Evolutionary conservation across 2,888 invertebrate genomes (phyloP).

Genomic region (Ectemnius cavifrons): DNA sequence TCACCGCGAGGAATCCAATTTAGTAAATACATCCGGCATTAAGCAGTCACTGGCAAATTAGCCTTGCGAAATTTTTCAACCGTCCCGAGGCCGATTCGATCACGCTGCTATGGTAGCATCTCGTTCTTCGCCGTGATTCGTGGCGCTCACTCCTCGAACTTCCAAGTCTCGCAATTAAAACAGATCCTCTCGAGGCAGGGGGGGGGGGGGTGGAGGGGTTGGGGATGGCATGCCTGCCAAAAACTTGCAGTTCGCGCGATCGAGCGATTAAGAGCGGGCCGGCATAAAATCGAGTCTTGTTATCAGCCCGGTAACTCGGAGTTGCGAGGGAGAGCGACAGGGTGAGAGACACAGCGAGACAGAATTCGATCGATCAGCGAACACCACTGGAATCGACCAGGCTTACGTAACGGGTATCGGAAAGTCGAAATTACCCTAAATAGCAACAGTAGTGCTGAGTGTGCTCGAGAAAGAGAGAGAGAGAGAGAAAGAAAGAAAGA

Average conservation of each 20-base stretch:
- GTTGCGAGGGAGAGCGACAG: not conserved
- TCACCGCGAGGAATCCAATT: no score
- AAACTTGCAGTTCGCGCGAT: constrained; percentile 4
- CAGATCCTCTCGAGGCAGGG: no score
- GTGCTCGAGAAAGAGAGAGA: not conserved
- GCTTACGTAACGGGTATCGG: constrained; percentile 63
- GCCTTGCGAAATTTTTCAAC: no score
- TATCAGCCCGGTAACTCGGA: constrained; percentile 27
- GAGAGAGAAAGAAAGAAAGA: constrained; percentile 49
- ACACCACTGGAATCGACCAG: constrained; percentile 41
- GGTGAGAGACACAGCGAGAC: constrained; percentile 3
- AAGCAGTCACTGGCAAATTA: no score
- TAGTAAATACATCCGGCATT: no score
- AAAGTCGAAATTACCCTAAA: constrained; percentile 69
- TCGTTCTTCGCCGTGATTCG: no score
- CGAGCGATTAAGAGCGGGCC: constrained; percentile 12
- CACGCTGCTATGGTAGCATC: not conserved
- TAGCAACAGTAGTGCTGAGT: constrained; percentile 65
- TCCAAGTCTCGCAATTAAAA: no score
- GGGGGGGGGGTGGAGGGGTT: no score
- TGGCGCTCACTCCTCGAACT: no score
- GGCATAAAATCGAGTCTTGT: constrained; percentile 20
- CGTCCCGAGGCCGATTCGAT: no score
- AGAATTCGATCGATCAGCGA: constrained; percentile 49
- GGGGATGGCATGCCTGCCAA: not conserved